A percentile compares a stretch with the other conserved stretches of the same genome.
phyloP scores from a whole-genome alignment of 2,888 invertebrate species.

The Pachymerium ferrugineum region DNA sequence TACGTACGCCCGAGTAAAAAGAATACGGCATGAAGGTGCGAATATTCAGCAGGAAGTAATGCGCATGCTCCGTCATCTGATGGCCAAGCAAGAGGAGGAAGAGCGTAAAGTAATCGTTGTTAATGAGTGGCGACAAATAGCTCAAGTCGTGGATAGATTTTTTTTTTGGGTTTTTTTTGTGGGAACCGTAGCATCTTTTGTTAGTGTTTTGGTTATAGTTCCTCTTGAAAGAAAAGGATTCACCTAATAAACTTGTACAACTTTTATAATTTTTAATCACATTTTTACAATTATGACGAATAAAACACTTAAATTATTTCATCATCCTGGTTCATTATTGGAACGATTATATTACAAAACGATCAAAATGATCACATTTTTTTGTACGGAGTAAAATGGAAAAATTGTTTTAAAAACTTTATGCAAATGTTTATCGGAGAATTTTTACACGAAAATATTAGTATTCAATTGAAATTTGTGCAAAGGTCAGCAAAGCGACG shows the following conservation, averaged over 20 bases:
- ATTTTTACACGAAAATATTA: too few species aligned
- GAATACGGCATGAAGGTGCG: neutral
- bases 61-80: constrained; percentile 48
- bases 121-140: constrained; percentile 55
- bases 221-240: constrained; percentile 43
- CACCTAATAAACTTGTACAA: neutral
- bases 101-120: constrained; percentile 49
- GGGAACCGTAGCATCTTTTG: constrained; percentile 51
- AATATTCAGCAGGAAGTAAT: constrained; percentile 48
- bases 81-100: constrained; percentile 51
- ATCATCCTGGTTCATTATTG: too few species aligned
- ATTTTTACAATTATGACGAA: too few species aligned
- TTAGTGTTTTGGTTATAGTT: constrained; percentile 51
- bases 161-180: constrained; percentile 55
- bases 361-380: too few species aligned
- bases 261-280: too few species aligned
- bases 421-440: too few species aligned
- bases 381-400: too few species aligned
- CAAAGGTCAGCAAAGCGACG: too few species aligned
- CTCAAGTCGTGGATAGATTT: constrained; percentile 52
- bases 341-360: too few species aligned
- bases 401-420: too few species aligned
- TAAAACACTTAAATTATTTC: too few species aligned
- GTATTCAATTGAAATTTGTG: too few species aligned
- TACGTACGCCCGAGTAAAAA: constrained; percentile 22